A percentile compares a stretch with the other conserved stretches of the same genome.
These are phyloP conservation scores for Gnathonemus echidnorhynchus DNA, from an alignment of 2,113 vertebrate genomes.

Conservation along the genomic window DNA sequence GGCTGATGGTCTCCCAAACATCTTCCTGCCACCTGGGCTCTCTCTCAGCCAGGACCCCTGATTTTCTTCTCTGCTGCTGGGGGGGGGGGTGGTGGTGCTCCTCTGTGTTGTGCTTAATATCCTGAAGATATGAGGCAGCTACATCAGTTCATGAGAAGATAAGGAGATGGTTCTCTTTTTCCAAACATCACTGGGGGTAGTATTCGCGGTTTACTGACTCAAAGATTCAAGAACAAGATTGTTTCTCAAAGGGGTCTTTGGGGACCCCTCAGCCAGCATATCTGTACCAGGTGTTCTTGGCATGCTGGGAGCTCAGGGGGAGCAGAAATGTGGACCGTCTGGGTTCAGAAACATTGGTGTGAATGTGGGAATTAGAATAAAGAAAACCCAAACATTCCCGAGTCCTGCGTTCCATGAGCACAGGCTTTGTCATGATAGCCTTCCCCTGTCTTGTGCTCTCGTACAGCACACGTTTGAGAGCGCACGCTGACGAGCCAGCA, in stretches of 20 bases:
- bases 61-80: neutral
- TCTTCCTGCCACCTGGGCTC: neutral
- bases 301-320: neutral
- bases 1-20: neutral
- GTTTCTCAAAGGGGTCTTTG: neutral
- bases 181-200: neutral
- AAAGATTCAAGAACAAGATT: neutral
- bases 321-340: neutral
- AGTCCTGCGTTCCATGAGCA: neutral
- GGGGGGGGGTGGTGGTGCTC: neutral
- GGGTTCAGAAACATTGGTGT: neutral
- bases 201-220: neutral
- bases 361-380: neutral
- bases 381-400: neutral
- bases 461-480: neutral
- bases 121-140: neutral
- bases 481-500: neutral
- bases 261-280: neutral
- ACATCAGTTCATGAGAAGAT: neutral
- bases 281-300: neutral
- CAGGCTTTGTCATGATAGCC: neutral
- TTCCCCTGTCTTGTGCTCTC: neutral
- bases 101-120: neutral
- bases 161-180: neutral
- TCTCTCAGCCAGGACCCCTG: neutral